Percentiles rank a stretch among this genome's conserved stretches.
Conservation (phyloP, 2,888 invertebrate genomes). For the Rhyacophila evoluta region DNA sequence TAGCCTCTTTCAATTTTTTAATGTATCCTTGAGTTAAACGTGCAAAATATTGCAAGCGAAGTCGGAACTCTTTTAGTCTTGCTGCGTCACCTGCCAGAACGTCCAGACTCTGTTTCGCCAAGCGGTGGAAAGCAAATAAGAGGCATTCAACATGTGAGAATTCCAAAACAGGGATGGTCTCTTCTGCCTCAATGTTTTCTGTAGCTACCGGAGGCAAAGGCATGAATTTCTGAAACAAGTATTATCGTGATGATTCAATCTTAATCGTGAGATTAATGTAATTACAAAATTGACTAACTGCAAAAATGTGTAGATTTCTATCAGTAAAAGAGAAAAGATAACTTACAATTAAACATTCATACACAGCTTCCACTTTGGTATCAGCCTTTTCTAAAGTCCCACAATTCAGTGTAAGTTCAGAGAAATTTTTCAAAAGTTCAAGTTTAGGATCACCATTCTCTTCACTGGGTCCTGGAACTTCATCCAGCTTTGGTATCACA, state of each 20-base stretch:
- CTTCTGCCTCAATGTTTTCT: slow-evolving; percentile 64
- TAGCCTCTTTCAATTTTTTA: slow-evolving; percentile 77
- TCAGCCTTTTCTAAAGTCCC: slow-evolving; percentile 82
- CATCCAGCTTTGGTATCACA: slow-evolving; percentile 81
- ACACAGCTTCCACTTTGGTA: slow-evolving; percentile 80
- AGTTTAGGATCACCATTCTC: slow-evolving; percentile 76
- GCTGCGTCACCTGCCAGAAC: slow-evolving; percentile 78
- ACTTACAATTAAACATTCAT: slow-evolving; percentile 82
- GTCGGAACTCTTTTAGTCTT: slow-evolving; percentile 85
- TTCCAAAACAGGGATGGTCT: slow-evolving; percentile 84
- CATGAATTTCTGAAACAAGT: slow-evolving; percentile 82
- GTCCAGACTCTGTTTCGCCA: slow-evolving; percentile 84
- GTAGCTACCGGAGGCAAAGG: slow-evolving; percentile 84
- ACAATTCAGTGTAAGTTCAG: slow-evolving; percentile 84
- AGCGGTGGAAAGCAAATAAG: slow-evolving; percentile 80
- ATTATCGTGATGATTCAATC: slow-evolving; percentile 33
- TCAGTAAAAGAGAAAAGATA: background rate
- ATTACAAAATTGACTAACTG: no score
- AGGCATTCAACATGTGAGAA: slow-evolving; percentile 95
- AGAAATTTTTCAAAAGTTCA: slow-evolving; percentile 86
- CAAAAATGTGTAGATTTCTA: no score
- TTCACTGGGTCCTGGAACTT: slow-evolving; percentile 73
- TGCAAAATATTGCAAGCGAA: slow-evolving; percentile 91
- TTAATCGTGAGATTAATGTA: background rate
- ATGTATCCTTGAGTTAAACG: slow-evolving; percentile 88